These are phyloP conservation scores for Heptranchias perlo DNA, from an alignment of 2,113 vertebrate genomes.

Conservation along the genomic window DNA sequence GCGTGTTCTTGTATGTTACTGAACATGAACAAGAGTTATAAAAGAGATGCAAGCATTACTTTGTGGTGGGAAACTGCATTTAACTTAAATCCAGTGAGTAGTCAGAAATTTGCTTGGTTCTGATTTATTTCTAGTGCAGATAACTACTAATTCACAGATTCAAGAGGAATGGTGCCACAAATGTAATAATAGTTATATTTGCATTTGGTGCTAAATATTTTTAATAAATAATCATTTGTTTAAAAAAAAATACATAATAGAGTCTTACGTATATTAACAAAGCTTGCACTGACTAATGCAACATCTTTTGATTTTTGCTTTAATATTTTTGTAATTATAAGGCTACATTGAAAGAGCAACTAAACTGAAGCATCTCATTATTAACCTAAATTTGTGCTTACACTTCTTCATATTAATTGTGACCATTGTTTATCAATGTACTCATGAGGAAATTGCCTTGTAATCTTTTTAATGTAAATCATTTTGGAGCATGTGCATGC, in stretches of 20 bases:
- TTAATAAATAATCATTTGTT: neutral
- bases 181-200: neutral
- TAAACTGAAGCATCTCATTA: neutral
- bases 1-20: neutral
- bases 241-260: neutral
- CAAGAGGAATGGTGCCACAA: neutral
- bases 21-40: neutral
- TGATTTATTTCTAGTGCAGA: neutral
- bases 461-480: neutral
- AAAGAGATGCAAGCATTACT: neutral
- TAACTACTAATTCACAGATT: neutral
- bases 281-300: neutral
- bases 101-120: slow-evolving; percentile 5
- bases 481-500: neutral
- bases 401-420: neutral
- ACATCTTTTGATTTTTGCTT: slow-evolving; percentile 12
- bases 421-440: slow-evolving; percentile 9
- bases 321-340: neutral
- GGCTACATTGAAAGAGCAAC: neutral
- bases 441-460: neutral
- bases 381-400: neutral
- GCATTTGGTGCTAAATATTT: neutral
- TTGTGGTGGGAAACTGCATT: neutral
- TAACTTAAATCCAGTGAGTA: slow-evolving; percentile 1
- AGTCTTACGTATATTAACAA: neutral